Percentiles rank a stretch among this genome's conserved stretches.
Evolutionary conservation across 2,797 vertebrate genomes (phyloP).

Genomic region (Ceyx erithaca): DNA sequence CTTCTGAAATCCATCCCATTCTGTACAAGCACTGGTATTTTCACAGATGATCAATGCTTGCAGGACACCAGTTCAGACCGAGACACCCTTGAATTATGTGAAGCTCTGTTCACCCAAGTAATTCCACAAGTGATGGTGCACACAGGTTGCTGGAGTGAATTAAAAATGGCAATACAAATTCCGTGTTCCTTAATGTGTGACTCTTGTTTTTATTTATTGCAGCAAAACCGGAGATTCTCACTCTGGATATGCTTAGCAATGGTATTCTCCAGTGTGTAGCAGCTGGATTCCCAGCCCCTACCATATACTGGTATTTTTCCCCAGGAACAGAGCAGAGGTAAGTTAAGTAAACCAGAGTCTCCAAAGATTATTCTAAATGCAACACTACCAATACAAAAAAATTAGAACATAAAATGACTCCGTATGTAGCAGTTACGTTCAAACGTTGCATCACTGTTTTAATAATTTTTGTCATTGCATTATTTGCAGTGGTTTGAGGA

Average conservation of each 20-base stretch:
- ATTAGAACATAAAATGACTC: not conserved
- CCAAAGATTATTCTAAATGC: not conserved
- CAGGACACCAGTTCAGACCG: not conserved
- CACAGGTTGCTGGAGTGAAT: not conserved
- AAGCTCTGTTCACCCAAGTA: not conserved
- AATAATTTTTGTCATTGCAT: not conserved
- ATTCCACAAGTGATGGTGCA: not conserved
- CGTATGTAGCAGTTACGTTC: not conserved
- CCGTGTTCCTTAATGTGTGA: not conserved
- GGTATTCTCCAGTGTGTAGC: slow-evolving; percentile 92
- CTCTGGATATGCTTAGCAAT: slow-evolving; percentile 85
- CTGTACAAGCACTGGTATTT: not conserved
- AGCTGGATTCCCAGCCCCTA: slow-evolving; percentile 91
- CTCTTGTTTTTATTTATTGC: not conserved
- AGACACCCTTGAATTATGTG: not conserved
- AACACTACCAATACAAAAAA: not conserved
- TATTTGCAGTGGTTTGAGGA: not conserved
- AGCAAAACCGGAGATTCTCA: slow-evolving; percentile 95
- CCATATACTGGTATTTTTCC: slow-evolving; percentile 95
- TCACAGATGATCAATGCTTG: not conserved
- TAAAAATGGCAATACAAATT: not conserved
- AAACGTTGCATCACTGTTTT: not conserved
- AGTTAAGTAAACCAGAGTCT: slow-evolving; percentile 46
- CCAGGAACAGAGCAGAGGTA: slow-evolving; percentile 89
- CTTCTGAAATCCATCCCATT: not conserved